A percentile compares a stretch with the other conserved stretches of the same genome.
These are phyloP conservation scores for Diaphora mendica DNA, from an alignment of 2,888 invertebrate genomes.

Conservation along the genomic window DNA sequence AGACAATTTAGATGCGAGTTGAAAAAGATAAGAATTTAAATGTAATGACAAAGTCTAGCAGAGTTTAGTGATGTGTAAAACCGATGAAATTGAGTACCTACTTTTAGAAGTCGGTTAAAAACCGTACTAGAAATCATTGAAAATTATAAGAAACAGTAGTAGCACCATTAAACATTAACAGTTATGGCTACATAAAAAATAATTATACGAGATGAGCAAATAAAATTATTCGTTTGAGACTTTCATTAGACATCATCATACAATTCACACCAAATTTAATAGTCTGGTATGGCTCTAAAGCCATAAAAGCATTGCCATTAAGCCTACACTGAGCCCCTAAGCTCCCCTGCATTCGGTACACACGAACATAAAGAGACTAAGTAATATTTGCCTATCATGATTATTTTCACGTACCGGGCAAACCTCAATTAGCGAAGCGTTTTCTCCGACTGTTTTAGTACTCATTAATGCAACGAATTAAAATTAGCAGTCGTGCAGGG, in stretches of 20 bases:
- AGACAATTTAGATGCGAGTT: neutral
- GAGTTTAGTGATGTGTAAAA: neutral
- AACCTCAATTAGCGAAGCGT: constrained; percentile 65
- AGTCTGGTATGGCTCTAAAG: constrained; percentile 53
- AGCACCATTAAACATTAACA: neutral
- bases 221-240: neutral
- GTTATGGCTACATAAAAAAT: neutral
- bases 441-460: constrained; percentile 55
- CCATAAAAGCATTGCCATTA: constrained; percentile 60
- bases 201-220: neutral
- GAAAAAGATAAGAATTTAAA: neutral
- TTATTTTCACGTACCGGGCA: constrained; percentile 59
- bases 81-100: no score
- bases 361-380: constrained; percentile 65
- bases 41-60: neutral
- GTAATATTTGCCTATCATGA: constrained; percentile 68
- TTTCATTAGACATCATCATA: constrained; percentile 12
- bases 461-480: constrained; percentile 47
- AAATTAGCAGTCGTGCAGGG: constrained; percentile 33
- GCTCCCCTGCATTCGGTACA: constrained; percentile 42
- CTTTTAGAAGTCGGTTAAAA: no score
- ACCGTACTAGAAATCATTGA: neutral
- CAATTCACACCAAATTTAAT: constrained; percentile 60
- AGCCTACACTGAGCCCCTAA: constrained; percentile 55
- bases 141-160: neutral